Percentiles rank a stretch among this genome's conserved stretches.
Evolutionary conservation across 2,888 invertebrate species (phyloP).

Genomic region (Dysmachus trigonus): DNA sequence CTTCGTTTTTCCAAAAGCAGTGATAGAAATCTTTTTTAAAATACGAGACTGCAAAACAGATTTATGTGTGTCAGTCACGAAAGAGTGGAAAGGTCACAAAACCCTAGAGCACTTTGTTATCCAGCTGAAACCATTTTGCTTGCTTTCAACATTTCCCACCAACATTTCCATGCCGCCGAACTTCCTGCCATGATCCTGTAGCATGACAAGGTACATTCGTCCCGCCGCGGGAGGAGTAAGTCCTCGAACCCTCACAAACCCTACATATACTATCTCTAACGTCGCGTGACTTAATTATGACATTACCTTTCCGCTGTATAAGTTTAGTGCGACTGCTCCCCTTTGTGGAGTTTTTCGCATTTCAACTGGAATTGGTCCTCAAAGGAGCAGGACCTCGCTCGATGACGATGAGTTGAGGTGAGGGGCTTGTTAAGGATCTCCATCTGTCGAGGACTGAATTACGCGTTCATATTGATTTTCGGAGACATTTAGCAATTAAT

Average conservation of each 20-base stretch:
- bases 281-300: not conserved
- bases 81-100: not conserved
- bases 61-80: not conserved
- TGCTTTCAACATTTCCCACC: not conserved
- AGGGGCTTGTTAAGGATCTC: not conserved
- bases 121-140: not conserved
- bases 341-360: not conserved
- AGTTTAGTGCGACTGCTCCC: not conserved
- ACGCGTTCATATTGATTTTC: slow-evolving; percentile 25
- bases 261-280: not conserved
- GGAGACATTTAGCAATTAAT: slow-evolving; percentile 17
- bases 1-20: not conserved
- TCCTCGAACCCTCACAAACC: not conserved
- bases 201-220: not conserved
- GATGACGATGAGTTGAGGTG: no score
- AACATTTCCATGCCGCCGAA: not conserved
- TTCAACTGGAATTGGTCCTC: not conserved
- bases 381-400: not conserved
- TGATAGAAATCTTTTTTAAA: not conserved
- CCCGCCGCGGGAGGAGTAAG: not conserved
- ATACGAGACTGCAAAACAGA: not conserved
- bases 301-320: not conserved
- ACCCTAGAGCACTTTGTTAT: not conserved
- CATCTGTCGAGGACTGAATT: not conserved
- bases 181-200: not conserved